A percentile compares a stretch with the other conserved stretches of the same genome.
These are phyloP conservation scores for Eumaeus atala DNA, from an alignment of 1,140 invertebrate genomes.

Conservation along the genomic window DNA sequence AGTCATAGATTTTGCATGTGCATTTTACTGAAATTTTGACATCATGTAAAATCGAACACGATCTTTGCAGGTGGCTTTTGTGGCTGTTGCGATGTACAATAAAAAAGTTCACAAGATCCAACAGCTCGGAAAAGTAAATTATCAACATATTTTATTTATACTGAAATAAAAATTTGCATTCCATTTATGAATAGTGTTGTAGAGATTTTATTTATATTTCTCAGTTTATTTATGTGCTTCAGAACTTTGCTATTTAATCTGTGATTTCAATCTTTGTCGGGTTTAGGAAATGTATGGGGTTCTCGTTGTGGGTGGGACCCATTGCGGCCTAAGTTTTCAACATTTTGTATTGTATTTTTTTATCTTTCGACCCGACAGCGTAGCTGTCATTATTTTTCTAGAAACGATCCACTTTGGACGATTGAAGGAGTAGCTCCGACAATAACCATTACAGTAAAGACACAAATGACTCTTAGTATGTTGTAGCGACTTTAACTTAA, in stretches of 20 bases:
- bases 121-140: slow-evolving; percentile 15
- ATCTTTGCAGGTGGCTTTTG: slow-evolving; percentile 33
- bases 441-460: slow-evolving; percentile 1
- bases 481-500: background rate
- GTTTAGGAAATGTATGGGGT: background rate
- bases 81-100: slow-evolving; percentile 31
- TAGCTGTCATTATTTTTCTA: slow-evolving; percentile 1
- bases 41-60: slow-evolving; percentile 5
- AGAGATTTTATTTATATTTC: too few species aligned
- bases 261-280: slow-evolving; percentile 1
- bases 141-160: background rate
- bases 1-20: slow-evolving; percentile 4
- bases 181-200: background rate
- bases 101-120: slow-evolving; percentile 22
- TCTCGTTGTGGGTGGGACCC: background rate
- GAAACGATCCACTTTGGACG: background rate
- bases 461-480: background rate
- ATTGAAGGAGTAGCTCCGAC: slow-evolving; percentile 7
- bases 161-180: slow-evolving; percentile 2
- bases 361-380: background rate
- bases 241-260: background rate
- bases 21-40: background rate
- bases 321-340: slow-evolving; percentile 2
- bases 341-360: background rate
- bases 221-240: too few species aligned